Base-by-base conservation (phyloP, 2,113 vertebrate genomes). In the Morphnarchus princeps region DNA sequence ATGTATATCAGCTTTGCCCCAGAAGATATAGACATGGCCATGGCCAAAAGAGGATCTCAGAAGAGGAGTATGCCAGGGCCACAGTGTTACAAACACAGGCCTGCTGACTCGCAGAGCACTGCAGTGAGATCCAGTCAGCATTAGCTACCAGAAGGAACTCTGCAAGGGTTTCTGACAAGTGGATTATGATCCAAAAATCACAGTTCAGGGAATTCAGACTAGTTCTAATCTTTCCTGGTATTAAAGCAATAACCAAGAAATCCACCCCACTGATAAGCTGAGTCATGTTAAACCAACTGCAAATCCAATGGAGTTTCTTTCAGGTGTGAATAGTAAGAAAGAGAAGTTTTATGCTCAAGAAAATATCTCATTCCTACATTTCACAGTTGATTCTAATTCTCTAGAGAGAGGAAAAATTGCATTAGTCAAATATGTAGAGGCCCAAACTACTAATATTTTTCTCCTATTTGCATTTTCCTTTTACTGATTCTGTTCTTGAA, bases 1-100 rank as follows among this genome's bases (percentile, higher is more conserved):
- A 34, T 0, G 3, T 5, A 22, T 21, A 5, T 1, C 4, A 58
- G 42, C 13, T 81, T 34, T 34, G 2, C 34, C 36, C 34, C 15
- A 31, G 31, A 43, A 78, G 36, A 29, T 16, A 11, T 0, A 66
- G 4, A 43, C 16, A 5, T 3, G 7, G 20, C 11, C 0, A 0
- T 7, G 4, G 1, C 1, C 14, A 42, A 32, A 65, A 34, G 26
- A 69, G 24, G 65, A 54, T 36, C 19, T 26, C 5, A 2, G n/a
- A 11, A 42, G 31, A 69, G 24, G 24, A n/a, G 20, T 9, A 5
- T 12, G 8, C 18, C 57, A 52, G 3, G 32, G 45, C 29, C 22
- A 21, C 0, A 6, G 29, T 5, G 26, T 24, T 13, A 65, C 13
- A 32, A 34, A 36, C 31, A 50, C 43, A 32, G 28, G 9, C 16